Evolutionary conservation across 2,888 invertebrate species (phyloP), one percentile per base, ranked within the genome.

Genomic region (Campopleginae sp.): DNA sequence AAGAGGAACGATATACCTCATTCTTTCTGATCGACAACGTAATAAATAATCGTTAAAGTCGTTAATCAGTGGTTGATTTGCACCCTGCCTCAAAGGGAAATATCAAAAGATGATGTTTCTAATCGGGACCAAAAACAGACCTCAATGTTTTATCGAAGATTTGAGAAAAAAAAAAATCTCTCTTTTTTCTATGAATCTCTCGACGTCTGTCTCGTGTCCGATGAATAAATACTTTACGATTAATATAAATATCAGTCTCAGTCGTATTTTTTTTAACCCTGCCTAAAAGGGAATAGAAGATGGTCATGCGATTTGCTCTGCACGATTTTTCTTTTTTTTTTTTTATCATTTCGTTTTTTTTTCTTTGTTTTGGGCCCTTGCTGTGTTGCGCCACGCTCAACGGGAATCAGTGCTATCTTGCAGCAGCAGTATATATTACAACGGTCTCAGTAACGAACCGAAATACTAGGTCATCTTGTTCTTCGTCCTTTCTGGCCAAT

Each of bases 201-300:
- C 65, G 65, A n/a, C n/a, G 46, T 72, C 42, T 44, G 76, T 61
- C 31, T 42, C 31, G 46, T 86, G 86, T 87, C 81, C 81, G 90
- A 90, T 87, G 89, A 89, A 90, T 90, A 89, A 86, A 88, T 89
- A 90, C 86, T 90, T 91, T 88, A 90, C 88, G 90, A 91, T 90
- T 90, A 90, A 88, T 90, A 90, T 90, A 90, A 90, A 91, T 91
- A 91, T 92, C 93, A 92, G 91, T 92, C 92, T 92, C 91, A 91
- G 87, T 88, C 88, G 86, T 86, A 85, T 89, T 80, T 80, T 71
- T 66, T 90, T 80, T 91, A 88, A 92, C 91, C 92, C 92, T 92
- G 91, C 89, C 88, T 91, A 86, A 92, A 92, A 91, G 90, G 91
- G 91, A 90, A 88, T 81, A 23, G 82, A 88, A 91, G 91, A 89